phyloP scores from a whole-genome alignment of 1,140 invertebrate species.

The Reticulitermes speratus region DNA sequence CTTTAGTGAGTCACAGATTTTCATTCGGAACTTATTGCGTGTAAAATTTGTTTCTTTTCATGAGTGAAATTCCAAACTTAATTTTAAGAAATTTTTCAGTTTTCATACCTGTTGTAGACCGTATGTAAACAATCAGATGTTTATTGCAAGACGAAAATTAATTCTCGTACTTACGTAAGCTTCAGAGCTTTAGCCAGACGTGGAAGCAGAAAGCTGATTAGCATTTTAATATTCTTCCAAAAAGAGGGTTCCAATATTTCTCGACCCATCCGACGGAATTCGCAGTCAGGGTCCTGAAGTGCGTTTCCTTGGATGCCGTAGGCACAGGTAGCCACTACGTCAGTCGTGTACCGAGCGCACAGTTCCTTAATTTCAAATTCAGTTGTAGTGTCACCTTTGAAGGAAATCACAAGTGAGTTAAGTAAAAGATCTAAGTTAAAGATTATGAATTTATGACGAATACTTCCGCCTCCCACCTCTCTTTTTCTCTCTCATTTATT shows the following conservation, averaged over 20 bases:
- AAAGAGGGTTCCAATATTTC: background rate
- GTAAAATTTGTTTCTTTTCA: too few relatives aligned
- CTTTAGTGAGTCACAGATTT: too few relatives aligned
- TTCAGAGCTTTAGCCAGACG: background rate
- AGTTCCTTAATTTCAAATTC: constrained; percentile 47
- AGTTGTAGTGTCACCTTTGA: background rate
- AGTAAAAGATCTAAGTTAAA: too few relatives aligned
- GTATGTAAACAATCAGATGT: background rate
- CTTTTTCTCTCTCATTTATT: too few relatives aligned
- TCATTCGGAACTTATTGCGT: too few relatives aligned
- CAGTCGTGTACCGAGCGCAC: constrained; percentile 55
- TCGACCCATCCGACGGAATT: constrained; percentile 40
- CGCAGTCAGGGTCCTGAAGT: constrained; percentile 49
- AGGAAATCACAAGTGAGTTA: too few relatives aligned
- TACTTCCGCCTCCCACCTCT: too few relatives aligned
- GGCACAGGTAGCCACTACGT: constrained; percentile 58
- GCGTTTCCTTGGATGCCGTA: constrained; percentile 60
- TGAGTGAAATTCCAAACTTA: too few relatives aligned
- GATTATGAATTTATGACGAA: too few relatives aligned
- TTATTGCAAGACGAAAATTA: background rate
- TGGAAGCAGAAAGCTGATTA: background rate
- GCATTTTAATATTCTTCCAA: background rate
- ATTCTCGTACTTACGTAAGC: background rate
- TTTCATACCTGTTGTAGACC: too few relatives aligned
- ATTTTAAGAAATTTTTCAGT: too few relatives aligned